A percentile compares a stretch with the other conserved stretches of the same genome.
phyloP scores from a whole-genome alignment of 2,888 invertebrate genomes.

The Catocala fraxini region DNA sequence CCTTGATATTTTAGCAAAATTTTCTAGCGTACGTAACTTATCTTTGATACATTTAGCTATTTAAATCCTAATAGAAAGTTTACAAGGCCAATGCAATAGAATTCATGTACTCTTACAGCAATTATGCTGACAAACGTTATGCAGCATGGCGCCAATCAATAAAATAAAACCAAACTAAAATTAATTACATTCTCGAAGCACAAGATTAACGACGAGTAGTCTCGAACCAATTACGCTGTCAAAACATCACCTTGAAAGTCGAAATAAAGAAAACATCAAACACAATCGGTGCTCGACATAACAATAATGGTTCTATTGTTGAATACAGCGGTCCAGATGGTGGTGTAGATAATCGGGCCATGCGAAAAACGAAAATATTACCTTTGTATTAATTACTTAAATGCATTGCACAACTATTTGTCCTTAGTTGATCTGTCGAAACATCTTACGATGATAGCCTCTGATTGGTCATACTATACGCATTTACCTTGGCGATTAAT shows the following conservation, averaged over 20 bases:
- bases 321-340: slow-evolving; percentile 69
- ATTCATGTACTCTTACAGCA: slow-evolving; percentile 41
- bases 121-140: slow-evolving; percentile 51
- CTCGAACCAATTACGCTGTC: slow-evolving; percentile 77
- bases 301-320: slow-evolving; percentile 81
- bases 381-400: slow-evolving; percentile 74
- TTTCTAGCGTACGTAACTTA: no score
- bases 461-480: slow-evolving; percentile 59
- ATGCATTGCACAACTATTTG: slow-evolving; percentile 53
- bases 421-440: slow-evolving; percentile 47
- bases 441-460: slow-evolving; percentile 44
- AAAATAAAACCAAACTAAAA: slow-evolving; percentile 57
- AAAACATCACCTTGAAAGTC: slow-evolving; percentile 81
- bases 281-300: slow-evolving; percentile 63
- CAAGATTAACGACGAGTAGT: slow-evolving; percentile 69
- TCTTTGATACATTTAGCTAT: no score
- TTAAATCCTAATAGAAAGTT: slow-evolving; percentile 25
- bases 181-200: slow-evolving; percentile 64
- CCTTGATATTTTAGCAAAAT: slow-evolving; percentile 11
- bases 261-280: slow-evolving; percentile 74
- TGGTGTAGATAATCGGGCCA: slow-evolving; percentile 66
- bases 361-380: slow-evolving; percentile 77
- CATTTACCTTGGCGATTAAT: slow-evolving; percentile 20
- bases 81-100: slow-evolving; percentile 36
- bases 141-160: slow-evolving; percentile 47